A percentile compares a stretch with the other conserved stretches of the same genome.
Evolutionary conservation across 2,113 vertebrate species (phyloP).

Genomic region (Gallinago jamesoni): DNA sequence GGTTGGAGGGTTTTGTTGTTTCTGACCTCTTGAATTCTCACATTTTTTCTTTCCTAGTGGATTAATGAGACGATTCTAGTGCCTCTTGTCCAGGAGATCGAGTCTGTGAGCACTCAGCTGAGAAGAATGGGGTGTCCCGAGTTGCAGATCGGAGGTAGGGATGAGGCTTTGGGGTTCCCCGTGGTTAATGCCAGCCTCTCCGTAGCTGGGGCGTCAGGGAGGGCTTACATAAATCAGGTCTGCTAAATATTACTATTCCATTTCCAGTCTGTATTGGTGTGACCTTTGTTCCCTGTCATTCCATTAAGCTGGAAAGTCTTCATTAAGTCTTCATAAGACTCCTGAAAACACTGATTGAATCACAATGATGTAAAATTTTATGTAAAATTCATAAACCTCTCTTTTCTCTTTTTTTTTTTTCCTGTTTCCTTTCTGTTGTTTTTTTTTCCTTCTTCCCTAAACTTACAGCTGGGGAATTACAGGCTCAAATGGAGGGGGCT

Average conservation of each 20-base stretch:
- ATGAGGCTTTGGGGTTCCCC: neutral
- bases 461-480: neutral
- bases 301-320: neutral
- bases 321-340: fast-evolving
- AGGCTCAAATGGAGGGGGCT: neutral
- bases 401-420: no score
- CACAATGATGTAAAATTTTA: no score
- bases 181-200: fast-evolving
- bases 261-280: neutral
- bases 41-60: constrained; percentile 78
- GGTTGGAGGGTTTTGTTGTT: neutral
- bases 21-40: neutral
- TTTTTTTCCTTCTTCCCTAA: no score
- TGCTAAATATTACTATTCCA: fast-evolving
- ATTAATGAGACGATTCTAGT: constrained; percentile 96
- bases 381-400: neutral
- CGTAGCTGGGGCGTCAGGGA: fast-evolving
- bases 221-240: fast-evolving
- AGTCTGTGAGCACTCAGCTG: constrained; percentile 90
- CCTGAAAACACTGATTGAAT: neutral
- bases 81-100: constrained; percentile 89
- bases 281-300: neutral
- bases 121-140: constrained; percentile 94
- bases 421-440: no score
- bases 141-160: constrained; percentile 92